Evolutionary conservation across 2,888 invertebrate genomes (phyloP), one percentile per base, ranked within the genome.

Genomic region (Helobdella robusta): DNA sequence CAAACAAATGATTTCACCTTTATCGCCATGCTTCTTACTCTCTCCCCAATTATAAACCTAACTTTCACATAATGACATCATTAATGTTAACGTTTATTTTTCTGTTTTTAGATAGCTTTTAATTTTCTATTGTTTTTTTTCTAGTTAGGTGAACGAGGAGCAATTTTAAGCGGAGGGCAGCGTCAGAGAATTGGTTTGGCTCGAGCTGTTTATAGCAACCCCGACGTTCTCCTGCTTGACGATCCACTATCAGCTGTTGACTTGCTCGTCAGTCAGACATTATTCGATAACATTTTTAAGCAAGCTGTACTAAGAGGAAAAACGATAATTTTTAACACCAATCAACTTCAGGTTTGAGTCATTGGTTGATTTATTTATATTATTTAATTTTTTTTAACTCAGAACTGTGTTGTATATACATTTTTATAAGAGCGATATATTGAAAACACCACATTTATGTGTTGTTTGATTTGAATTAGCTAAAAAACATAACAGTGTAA

Each of bases 111-210:
- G n/a, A n/a, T n/a, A n/a, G n/a, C n/a, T n/a, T n/a, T 23, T 52
- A 1, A 20, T 8, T 58, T 30, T 58, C 18, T 30, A 28, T 20
- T 28, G 0, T 61, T 56, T 20, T 15, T 56, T 18, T 46, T 44
- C 15, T 1, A 65, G 65, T 23, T 62, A 8, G 68, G 65, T 6
- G 68, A 68, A 52, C 44, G 67, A 6, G 70, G 70, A 3, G 59
- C 70, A 28, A 71, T 70, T 54, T 59, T 73, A 61, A 71, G 69
- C 58, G 73, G 73, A 5, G 74, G 74, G 6, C 73, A 74, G 63
- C 73, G 73, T 54, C 72, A 73, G 58, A 58, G 67, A n/a, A 25
- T 74, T 20, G 64, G 66, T 28, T 56, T 69, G 25, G 68, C 68
- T 2, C 20, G 68, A 36, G 66, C 64, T 36, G 25, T 68, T 34